Percentiles rank a stretch among this genome's conserved stretches.
Conservation (phyloP, 2,113 vertebrate species). For the Monopterus albus region DNA sequence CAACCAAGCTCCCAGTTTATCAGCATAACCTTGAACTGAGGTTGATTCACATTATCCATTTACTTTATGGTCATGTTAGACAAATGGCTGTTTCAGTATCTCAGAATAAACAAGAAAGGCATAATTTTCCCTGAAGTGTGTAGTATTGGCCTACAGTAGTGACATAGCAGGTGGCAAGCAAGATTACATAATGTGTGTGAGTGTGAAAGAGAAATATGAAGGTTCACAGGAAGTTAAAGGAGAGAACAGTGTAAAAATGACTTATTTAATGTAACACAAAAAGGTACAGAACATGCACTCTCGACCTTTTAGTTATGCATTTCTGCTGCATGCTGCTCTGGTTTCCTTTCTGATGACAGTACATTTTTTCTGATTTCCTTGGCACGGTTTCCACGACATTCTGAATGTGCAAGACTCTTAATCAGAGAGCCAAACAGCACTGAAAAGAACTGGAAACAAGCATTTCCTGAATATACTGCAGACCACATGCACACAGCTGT, state of each 20-base stretch:
- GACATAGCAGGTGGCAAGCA: conserved; percentile 46
- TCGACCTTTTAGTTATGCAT: neutral
- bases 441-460: conserved; percentile 27
- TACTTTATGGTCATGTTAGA: conserved; percentile 7
- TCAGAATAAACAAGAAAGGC: conserved; percentile 21
- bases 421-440: conserved; percentile 42
- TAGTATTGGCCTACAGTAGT: conserved; percentile 39
- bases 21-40: conserved; percentile 6
- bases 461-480: conserved; percentile 17
- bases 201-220: conserved; percentile 27
- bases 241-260: neutral
- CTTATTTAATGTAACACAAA: neutral
- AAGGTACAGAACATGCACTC: neutral
- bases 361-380: conserved; percentile 29
- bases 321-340: neutral
- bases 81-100: conserved; percentile 46
- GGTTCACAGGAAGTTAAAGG: conserved; percentile 23
- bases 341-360: conserved; percentile 14
- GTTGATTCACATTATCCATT: too few relatives aligned
- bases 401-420: conserved; percentile 25
- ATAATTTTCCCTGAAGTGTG: conserved; percentile 33
- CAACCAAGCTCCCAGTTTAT: neutral
- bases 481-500: too few relatives aligned
- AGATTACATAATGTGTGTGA: conserved; percentile 45
- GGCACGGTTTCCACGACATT: conserved; percentile 35